phyloP scores from a whole-genome alignment of 1,140 invertebrate genomes.

The Globodera rostochiensis region DNA sequence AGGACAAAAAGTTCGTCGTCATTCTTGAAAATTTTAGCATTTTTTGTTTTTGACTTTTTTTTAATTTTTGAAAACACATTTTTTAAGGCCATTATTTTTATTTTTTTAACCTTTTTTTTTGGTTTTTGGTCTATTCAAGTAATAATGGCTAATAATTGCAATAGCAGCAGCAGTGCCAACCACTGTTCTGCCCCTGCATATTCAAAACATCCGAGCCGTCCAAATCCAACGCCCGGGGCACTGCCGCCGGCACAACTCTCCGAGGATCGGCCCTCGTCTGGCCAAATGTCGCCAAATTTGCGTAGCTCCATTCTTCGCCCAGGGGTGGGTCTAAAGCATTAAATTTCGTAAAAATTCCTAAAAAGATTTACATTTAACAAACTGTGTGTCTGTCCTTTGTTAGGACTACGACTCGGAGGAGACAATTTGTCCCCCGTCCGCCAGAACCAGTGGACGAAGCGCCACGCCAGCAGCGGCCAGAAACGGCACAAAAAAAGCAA shows the following conservation, averaged over 20 bases:
- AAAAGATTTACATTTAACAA: too few relatives aligned
- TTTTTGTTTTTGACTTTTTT: too few relatives aligned
- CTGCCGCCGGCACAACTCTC: neutral
- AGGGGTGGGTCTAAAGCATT: neutral
- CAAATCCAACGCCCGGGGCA: neutral
- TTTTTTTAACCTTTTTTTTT: too few relatives aligned
- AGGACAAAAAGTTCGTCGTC: neutral
- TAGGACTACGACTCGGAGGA: constrained; percentile 15
- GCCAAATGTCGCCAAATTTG: neutral
- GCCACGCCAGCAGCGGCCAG: neutral
- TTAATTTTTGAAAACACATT: too few relatives aligned
- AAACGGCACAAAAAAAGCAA: constrained; percentile 12
- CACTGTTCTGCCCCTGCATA: neutral
- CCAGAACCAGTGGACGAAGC: constrained; percentile 19
- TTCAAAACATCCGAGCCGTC: neutral
- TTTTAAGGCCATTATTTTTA: too few relatives aligned
- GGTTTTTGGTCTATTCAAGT: too few relatives aligned
- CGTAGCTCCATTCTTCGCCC: neutral
- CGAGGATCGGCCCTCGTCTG: neutral
- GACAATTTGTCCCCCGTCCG: constrained; percentile 28
- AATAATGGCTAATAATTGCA: too few relatives aligned
- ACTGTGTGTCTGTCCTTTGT: neutral
- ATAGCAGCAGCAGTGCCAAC: neutral
- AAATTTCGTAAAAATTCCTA: too few relatives aligned
- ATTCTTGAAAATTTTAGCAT: too few relatives aligned